These are phyloP conservation scores for Pectinophora gossypiella DNA, from an alignment of 1,140 invertebrate genomes.

Conservation along the genomic window DNA sequence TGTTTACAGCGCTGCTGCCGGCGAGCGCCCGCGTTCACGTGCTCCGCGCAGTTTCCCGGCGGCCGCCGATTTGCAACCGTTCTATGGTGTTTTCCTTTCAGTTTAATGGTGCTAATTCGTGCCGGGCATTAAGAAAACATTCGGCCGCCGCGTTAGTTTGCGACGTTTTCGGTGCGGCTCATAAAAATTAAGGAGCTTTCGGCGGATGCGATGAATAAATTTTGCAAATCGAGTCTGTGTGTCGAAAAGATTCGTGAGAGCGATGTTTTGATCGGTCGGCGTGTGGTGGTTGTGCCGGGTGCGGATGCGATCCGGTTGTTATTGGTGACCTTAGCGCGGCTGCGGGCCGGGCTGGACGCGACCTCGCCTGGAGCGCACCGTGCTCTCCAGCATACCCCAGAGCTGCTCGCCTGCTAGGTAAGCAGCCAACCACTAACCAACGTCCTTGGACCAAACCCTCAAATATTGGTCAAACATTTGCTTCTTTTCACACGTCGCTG, in stretches of 20 bases:
- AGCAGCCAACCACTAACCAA: too few relatives aligned
- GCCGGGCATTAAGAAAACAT: conserved; percentile 48
- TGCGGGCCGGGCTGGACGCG: conserved; percentile 22
- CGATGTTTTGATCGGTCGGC: conserved; percentile 65
- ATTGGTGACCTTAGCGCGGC: conserved; percentile 37
- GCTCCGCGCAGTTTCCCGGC: conserved; percentile 61
- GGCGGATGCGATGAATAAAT: conserved; percentile 74
- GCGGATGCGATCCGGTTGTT: conserved; percentile 47
- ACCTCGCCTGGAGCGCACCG: conserved; percentile 18
- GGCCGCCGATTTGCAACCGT: conserved; percentile 44
- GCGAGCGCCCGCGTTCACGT: conserved; percentile 62
- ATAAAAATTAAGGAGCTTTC: conserved; percentile 67
- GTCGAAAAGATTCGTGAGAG: conserved; percentile 65
- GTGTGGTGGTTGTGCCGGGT: conserved; percentile 57
- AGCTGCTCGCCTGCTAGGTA: conserved; percentile 45
- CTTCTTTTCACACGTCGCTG: conserved; percentile 10
- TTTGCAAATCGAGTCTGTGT: conserved; percentile 71
- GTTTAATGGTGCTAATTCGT: conserved; percentile 62
- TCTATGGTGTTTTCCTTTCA: conserved; percentile 59
- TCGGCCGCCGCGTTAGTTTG: conserved; percentile 19
- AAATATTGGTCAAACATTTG: neutral
- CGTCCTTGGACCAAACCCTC: conserved; percentile 14
- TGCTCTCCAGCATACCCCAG: conserved; percentile 28
- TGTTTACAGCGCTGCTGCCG: conserved; percentile 70
- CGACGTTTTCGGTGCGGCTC: conserved; percentile 50